Evolutionary conservation across 2,113 vertebrate species (phyloP).

Genomic region (Dicaeum eximium): DNA sequence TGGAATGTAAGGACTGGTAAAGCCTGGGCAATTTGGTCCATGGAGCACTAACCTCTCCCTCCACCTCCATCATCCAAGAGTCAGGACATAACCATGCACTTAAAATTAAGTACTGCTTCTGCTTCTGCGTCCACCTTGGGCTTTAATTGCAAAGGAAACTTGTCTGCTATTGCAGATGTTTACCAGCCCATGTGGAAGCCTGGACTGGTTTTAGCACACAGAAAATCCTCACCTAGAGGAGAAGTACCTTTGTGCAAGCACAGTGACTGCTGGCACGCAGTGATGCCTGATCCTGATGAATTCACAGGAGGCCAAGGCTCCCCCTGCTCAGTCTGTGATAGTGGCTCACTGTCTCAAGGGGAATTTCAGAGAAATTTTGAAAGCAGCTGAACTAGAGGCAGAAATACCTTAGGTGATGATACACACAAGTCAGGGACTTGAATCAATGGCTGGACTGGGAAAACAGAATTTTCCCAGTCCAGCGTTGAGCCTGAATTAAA

Average conservation of each 20-base stretch:
- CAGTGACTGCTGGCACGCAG: fast-evolving
- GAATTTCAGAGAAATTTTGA: neutral
- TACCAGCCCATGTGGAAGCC: neutral
- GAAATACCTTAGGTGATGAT: neutral
- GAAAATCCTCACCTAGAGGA: neutral
- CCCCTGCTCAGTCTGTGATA: neutral
- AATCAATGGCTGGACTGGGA: neutral
- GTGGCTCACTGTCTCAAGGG: neutral
- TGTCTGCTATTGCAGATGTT: neutral
- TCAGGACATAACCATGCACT: neutral
- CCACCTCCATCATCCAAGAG: neutral
- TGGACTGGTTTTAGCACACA: neutral
- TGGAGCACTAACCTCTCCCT: neutral
- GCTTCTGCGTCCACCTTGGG: neutral
- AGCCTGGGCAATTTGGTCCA: neutral
- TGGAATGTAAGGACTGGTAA: neutral
- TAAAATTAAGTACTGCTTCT: neutral
- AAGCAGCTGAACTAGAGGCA: neutral
- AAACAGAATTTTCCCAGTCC: neutral
- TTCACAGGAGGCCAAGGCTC: neutral
- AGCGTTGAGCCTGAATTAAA: neutral
- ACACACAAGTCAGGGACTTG: neutral
- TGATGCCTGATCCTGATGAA: neutral
- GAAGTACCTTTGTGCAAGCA: neutral
- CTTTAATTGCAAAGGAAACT: neutral